Percentiles rank a stretch among this genome's conserved stretches.
Evolutionary conservation across 2,113 vertebrate species (phyloP).

Genomic region (Oreocharis arfaki): DNA sequence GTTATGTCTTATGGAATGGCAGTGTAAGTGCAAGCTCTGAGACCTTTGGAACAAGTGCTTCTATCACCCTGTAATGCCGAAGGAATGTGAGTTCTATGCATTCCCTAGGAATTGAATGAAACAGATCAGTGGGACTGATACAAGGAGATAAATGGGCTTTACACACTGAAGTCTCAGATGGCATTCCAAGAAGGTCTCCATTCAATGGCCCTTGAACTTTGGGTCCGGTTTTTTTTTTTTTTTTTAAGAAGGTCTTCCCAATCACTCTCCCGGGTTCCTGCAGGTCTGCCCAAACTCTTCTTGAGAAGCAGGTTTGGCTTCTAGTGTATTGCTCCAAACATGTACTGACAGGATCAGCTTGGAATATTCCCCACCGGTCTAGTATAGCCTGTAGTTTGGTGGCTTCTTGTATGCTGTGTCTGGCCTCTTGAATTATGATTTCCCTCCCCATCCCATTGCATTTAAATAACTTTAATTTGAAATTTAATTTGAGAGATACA

Average conservation of each 20-base stretch:
- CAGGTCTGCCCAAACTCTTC: not conserved
- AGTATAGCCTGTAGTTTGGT: not conserved
- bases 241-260: no score
- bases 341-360: not conserved
- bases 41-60: not conserved
- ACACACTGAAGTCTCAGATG: not conserved
- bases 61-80: not conserved
- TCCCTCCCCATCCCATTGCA: fast-evolving
- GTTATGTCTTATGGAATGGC: not conserved
- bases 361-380: not conserved
- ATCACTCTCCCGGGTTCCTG: no score
- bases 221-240: no score
- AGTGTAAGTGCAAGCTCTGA: not conserved
- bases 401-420: not conserved
- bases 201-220: not conserved
- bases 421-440: not conserved
- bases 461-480: not conserved
- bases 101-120: not conserved
- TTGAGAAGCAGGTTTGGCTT: not conserved
- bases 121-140: not conserved
- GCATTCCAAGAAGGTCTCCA: not conserved
- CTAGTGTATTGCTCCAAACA: not conserved
- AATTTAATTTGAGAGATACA: not conserved
- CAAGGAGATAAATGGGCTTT: not conserved
- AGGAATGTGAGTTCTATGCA: not conserved